Evolutionary conservation across 2,888 invertebrate species (phyloP).

Genomic region (Nomada ruficornis): DNA sequence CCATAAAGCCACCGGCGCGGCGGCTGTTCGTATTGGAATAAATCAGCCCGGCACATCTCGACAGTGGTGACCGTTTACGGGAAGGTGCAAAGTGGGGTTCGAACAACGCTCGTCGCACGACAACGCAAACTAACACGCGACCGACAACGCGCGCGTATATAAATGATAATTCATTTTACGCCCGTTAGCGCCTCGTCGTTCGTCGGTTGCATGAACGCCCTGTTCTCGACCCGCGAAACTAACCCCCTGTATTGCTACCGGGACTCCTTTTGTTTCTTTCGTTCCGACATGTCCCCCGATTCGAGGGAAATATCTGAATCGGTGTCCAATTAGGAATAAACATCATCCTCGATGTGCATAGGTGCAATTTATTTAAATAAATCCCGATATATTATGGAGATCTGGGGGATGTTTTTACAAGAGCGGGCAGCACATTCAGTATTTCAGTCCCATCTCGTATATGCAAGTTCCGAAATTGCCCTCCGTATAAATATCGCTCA

Average conservation of each 20-base stretch:
- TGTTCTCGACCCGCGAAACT: slow-evolving; percentile 49
- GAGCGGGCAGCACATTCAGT: not conserved
- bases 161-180: slow-evolving; percentile 78
- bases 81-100: slow-evolving; percentile 79
- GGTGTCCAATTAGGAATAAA: no score
- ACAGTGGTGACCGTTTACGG: slow-evolving; percentile 74
- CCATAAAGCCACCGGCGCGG: slow-evolving; percentile 77
- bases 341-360: no score
- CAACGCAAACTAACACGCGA: slow-evolving; percentile 76
- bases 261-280: slow-evolving; percentile 1
- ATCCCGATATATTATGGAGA: no score
- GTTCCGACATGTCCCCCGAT: no score
- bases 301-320: no score
- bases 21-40: slow-evolving; percentile 74
- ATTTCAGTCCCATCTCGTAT: slow-evolving; percentile 12
- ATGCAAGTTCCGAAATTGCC: slow-evolving; percentile 5
- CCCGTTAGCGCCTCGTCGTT: slow-evolving; percentile 64
- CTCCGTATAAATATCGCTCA: slow-evolving; percentile 48
- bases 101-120: slow-evolving; percentile 48
- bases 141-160: slow-evolving; percentile 56
- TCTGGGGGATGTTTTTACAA: not conserved
- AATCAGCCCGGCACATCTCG: slow-evolving; percentile 74
- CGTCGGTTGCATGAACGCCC: slow-evolving; percentile 44
- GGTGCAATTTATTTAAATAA: no score
- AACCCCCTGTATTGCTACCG: slow-evolving; percentile 53